Evolutionary conservation across 2,888 invertebrate species (phyloP).

Genomic region (Lysandra bellargus): DNA sequence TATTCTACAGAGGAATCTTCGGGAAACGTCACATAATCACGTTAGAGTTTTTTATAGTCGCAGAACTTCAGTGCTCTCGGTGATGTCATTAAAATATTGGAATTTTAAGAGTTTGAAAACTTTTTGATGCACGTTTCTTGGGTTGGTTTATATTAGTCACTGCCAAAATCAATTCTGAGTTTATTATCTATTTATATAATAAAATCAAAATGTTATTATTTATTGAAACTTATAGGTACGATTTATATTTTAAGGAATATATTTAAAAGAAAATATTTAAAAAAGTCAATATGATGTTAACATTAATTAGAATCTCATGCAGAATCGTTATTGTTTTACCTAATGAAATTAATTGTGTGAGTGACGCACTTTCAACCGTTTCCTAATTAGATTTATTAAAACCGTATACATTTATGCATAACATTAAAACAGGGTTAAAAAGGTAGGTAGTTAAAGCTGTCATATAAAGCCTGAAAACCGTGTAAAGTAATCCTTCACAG

Average conservation of each 20-base stretch:
- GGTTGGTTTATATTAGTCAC: neutral
- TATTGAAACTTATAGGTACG: no score
- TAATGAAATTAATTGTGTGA: no score
- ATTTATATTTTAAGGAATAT: no score
- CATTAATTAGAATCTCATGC: no score
- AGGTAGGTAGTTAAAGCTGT: neutral
- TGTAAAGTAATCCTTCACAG: neutral
- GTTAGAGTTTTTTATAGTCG: slow-evolving; percentile 3
- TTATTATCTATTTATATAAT: neutral
- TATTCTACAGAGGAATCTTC: slow-evolving; percentile 21
- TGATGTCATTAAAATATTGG: neutral
- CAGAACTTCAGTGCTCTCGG: neutral
- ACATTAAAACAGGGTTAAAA: neutral
- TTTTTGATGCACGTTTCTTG: neutral
- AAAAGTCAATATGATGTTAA: no score
- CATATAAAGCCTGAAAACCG: neutral
- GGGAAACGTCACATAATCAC: neutral
- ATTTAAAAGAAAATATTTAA: no score
- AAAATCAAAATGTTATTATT: neutral
- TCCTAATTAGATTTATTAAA: neutral
- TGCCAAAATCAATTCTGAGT: neutral
- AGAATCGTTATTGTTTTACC: no score
- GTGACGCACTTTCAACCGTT: neutral
- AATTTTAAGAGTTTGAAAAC: neutral
- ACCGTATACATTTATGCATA: neutral